Base-by-base conservation (phyloP, 1,140 invertebrate genomes). In the Acarapis woodi region DNA sequence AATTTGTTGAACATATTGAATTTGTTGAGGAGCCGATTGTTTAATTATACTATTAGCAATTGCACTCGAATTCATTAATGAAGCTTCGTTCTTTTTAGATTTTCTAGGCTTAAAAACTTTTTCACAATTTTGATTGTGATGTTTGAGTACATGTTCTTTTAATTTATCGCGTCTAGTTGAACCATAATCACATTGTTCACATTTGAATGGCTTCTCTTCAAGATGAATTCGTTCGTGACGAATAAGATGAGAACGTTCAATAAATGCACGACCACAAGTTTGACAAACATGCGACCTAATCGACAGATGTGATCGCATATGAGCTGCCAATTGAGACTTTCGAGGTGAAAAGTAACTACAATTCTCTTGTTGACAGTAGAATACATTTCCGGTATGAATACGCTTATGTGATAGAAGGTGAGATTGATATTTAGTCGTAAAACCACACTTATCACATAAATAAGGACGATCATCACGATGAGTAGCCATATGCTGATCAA, bases 271-370 rank as follows among this genome's bases (percentile, higher is more conserved):
- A 3, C 64, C 61, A 51, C 69, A 71, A 12, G 59, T 56, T 24
- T 53, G 49, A 49, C 69, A 71, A 16, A 58, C 54, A 51, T 67
- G 65, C 6, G 62, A 61, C n/a, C 68, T 53, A 18, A 67, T 61
- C 21, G 63, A 64, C 28, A 65, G 59, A 49, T 70, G 67, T 37
- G 58, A 62, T 39, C 67, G 57, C 46, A 67, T 59, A 53, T 71
- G 68, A 36, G 62, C 62, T 25, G 63, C 63, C 15, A 71, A 51
- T 48, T 70, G 68, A 44, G 62, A 67, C 45, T 65, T 65, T 45
- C 70, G 70, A 4, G 65, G 63, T 4, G 68, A 67, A 21, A 60
- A 61, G 47, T 70, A 71, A 41, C 58, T 61, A 52, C 68, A 71
- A 38, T 62, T 58, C 2, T 60, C 55, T 49, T 65, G 64, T 25